These are phyloP conservation scores for Leguminivora glycinivorella DNA, from an alignment of 1,140 invertebrate genomes.

Conservation along the genomic window DNA sequence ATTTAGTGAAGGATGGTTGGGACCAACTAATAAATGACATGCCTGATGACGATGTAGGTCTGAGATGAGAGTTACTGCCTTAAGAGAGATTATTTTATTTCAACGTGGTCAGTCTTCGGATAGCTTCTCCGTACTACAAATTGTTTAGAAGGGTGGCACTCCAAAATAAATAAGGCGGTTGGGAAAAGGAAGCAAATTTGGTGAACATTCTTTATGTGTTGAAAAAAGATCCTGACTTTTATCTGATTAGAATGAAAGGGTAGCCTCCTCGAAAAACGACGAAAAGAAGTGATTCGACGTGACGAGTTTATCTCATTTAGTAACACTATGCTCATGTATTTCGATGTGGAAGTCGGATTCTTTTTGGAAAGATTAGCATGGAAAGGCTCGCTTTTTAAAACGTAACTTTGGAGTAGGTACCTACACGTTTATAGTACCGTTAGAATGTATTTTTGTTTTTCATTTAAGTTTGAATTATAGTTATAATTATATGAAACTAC, in stretches of 20 bases:
- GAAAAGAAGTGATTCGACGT: constrained; percentile 9
- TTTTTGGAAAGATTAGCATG: constrained; percentile 2
- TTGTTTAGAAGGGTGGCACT: constrained; percentile 19
- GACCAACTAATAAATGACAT: neutral
- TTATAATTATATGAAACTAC: too few species aligned
- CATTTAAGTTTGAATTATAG: neutral
- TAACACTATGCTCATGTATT: neutral
- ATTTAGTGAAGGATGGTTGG: constrained; percentile 19
- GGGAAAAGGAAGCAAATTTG: constrained; percentile 5
- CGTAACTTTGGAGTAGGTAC: neutral
- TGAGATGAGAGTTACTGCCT: constrained; percentile 12
- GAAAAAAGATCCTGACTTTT: neutral
- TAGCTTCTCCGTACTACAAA: constrained; percentile 8
- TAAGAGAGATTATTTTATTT: neutral
- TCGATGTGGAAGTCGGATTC: neutral
- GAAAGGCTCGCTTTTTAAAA: constrained; percentile 1
- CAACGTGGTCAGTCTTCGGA: constrained; percentile 8
- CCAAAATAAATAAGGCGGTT: constrained; percentile 22
- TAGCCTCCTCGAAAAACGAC: neutral
- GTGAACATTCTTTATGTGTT: neutral
- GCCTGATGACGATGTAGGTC: constrained; percentile 1
- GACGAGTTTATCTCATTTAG: neutral
- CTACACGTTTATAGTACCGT: neutral
- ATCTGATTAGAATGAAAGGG: constrained; percentile 2
- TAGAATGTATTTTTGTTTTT: neutral